A percentile compares a stretch with the other conserved stretches of the same genome.
Conservation (phyloP, 2,797 vertebrate genomes). For the Phoeniculus purpureus region DNA sequence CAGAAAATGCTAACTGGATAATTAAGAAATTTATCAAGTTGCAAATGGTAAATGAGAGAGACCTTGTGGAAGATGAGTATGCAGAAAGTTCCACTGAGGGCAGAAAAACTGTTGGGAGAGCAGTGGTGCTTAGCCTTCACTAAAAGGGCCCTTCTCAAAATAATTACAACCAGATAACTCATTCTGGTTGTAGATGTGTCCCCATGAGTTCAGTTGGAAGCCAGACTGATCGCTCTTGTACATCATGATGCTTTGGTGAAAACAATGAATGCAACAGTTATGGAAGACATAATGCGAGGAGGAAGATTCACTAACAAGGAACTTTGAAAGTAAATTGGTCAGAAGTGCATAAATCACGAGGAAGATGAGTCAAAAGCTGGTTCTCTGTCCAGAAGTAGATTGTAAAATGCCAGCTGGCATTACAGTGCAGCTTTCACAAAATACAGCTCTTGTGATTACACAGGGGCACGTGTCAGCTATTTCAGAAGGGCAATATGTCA, state of each 20-base stretch:
- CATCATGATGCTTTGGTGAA: not conserved
- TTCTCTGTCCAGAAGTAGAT: not conserved
- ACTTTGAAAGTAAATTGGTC: not conserved
- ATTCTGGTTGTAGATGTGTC: not conserved
- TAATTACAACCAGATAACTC: not conserved
- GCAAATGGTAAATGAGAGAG: conserved; percentile 19
- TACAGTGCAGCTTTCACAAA: not conserved
- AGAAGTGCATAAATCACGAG: not conserved
- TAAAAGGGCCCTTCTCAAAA: not conserved
- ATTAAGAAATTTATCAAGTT: conserved; percentile 4
- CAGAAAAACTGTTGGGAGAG: not conserved
- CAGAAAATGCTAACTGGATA: conserved; percentile 26
- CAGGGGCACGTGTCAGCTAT: not conserved
- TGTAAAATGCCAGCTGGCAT: not conserved
- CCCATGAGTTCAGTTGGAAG: not conserved
- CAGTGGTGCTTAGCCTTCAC: not conserved
- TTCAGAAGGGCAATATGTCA: not conserved
- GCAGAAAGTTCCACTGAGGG: not conserved
- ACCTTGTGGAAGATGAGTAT: not conserved
- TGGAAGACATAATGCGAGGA: not conserved
- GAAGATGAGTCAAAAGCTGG: not conserved
- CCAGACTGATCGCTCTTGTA: not conserved
- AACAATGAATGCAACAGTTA: not conserved
- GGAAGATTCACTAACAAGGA: not conserved
- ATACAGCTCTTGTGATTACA: not conserved